Evolutionary conservation across 2,888 invertebrate genomes (phyloP).

Genomic region (Pseudanteris insignis): DNA sequence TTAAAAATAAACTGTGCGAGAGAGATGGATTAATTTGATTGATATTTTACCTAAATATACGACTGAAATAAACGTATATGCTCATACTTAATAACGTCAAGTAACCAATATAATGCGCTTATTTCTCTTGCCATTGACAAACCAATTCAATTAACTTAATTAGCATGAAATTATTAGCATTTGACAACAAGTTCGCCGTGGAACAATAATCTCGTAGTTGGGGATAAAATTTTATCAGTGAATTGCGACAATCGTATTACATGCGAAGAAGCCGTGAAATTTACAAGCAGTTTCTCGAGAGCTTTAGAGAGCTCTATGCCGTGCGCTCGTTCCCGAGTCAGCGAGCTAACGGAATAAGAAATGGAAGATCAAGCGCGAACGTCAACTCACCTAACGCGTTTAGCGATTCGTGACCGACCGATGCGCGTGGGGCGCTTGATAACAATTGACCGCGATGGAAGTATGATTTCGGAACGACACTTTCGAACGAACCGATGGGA

Average conservation of each 20-base stretch:
- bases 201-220: background rate
- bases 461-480: constrained; percentile 16
- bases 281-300: constrained; percentile 2
- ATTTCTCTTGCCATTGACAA: too few species aligned
- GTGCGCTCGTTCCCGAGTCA: background rate
- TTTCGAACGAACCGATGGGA: constrained; percentile 25
- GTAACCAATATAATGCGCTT: too few species aligned
- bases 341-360: constrained; percentile 6
- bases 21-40: too few species aligned
- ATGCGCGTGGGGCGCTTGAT: background rate
- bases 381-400: too few species aligned
- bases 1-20: too few species aligned
- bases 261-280: constrained; percentile 6
- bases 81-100: too few species aligned
- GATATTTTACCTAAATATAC: too few species aligned
- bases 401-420: too few species aligned
- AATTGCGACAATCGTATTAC: constrained; percentile 9
- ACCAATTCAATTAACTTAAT: constrained; percentile 1
- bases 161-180: background rate
- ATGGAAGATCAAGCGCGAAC: too few species aligned
- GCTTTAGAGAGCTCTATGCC: too few species aligned
- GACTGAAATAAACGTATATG: too few species aligned
- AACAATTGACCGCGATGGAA: constrained; percentile 14
- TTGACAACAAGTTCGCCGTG: background rate
- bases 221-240: constrained; percentile 1